phyloP scores from a whole-genome alignment of 2,113 vertebrate species.

The Rhea pennata region DNA sequence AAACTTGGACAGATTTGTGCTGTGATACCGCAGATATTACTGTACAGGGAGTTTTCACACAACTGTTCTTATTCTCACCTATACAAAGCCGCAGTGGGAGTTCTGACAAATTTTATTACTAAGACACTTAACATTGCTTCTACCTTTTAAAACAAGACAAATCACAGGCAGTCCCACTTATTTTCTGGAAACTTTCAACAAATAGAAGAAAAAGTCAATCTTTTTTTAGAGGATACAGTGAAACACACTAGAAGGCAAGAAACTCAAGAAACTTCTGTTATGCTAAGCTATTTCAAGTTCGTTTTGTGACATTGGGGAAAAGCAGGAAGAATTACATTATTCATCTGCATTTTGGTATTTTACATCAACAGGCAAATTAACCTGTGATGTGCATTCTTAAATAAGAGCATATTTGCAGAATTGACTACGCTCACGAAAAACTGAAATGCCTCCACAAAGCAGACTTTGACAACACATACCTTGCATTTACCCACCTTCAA shows the following conservation, averaged over 20 bases:
- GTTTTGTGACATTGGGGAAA: background rate
- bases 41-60: background rate
- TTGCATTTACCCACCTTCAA: conserved; percentile 29
- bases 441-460: conserved; percentile 15
- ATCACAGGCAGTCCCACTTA: background rate
- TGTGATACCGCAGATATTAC: background rate
- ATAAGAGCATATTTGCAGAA: background rate
- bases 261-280: background rate
- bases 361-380: conserved; percentile 25
- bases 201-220: background rate
- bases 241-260: background rate
- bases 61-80: background rate
- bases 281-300: background rate
- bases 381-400: conserved; percentile 1
- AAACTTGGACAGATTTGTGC: background rate
- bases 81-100: background rate
- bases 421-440: background rate
- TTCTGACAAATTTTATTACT: background rate
- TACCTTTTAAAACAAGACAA: background rate
- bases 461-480: conserved; percentile 9
- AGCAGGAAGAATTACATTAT: background rate
- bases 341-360: conserved; percentile 13
- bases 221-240: background rate
- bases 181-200: background rate
- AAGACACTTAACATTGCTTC: background rate